Base-by-base conservation (phyloP, 2,888 invertebrate species). In the Leucoptera coffeella region DNA sequence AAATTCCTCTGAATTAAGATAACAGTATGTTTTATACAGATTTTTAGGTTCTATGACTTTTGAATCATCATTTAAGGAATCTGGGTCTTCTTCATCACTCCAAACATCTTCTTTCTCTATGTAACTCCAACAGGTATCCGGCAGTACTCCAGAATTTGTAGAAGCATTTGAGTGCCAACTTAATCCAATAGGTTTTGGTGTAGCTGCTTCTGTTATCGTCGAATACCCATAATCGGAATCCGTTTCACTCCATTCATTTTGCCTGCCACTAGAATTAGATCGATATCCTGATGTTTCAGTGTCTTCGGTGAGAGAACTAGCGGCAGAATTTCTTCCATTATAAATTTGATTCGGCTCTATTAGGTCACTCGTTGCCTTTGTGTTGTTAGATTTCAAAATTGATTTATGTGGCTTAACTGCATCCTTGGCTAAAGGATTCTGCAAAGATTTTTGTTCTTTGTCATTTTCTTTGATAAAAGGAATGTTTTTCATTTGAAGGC, bases 1-100 rank as follows among this genome's bases (percentile, higher is more conserved):
- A 40, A 85, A 87, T 24, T 61, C 67, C 19, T 61, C 48, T 1
- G 85, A 85, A 41, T 77, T 80, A 1, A 85, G 54, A 40, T 76
- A 82, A 22, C 71, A 56, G 35, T 54, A 43, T 21, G 50, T 62
- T 38, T 73, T 69, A 35, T 51, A 71, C 30, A 65, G 46, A 34
- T 54, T 56, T 29, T 50, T 45, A 12, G 61, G 52, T 4, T 39
- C 42, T 15, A 39, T 17, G 40, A 32, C n/a, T n/a, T 33, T 33
- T n/a, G 37, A 35, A n/a, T 33, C 38, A 30, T 56, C 52, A 30
- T 45, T 40, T 15, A 39, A 34, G n/a, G 12, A 10, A 22, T 59
- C 53, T 13, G 67, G 61, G 19, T 58, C 58, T 15, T 61, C 60
- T 8, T 67, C 64, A 29, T 64, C 65, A 30, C 53, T 59, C 50